Conservation (phyloP, 2,113 vertebrate species). For the Cryptomyrus ogoouensis region DNA sequence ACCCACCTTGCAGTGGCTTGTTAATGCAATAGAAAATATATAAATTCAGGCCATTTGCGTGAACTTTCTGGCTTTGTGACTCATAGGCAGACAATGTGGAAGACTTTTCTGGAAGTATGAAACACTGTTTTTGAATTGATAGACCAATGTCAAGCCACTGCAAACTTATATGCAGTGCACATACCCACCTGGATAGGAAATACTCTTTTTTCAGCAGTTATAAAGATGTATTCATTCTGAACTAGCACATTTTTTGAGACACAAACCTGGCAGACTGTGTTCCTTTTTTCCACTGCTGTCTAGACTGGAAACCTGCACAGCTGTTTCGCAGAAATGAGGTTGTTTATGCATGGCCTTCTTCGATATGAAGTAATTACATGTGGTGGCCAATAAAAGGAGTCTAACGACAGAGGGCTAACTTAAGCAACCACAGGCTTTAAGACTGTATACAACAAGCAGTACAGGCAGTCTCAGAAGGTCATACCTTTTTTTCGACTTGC, state of each 20-base stretch:
- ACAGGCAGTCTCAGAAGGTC: not conserved
- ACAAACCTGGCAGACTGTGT: not conserved
- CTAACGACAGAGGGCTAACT: conserved; percentile 5
- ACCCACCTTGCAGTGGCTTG: not conserved
- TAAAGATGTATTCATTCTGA: not conserved
- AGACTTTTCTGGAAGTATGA: not conserved
- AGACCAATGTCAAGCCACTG: not conserved
- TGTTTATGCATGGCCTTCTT: conserved; percentile 16
- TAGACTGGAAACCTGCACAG: not conserved
- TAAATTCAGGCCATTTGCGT: not conserved
- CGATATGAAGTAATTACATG: conserved; percentile 24
- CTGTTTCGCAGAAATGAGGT: not conserved
- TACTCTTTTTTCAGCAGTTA: not conserved
- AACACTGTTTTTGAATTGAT: not conserved
- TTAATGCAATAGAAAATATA: not conserved
- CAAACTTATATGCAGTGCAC: not conserved
- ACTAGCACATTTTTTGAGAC: not conserved
- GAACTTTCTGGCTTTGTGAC: not conserved
- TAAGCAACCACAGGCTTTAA: not conserved
- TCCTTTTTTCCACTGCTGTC: conserved; percentile 10
- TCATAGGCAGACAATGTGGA: conserved; percentile 5
- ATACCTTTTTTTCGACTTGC: not conserved
- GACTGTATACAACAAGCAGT: not conserved
- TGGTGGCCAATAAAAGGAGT: conserved; percentile 16
- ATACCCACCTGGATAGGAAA: not conserved